Base-by-base conservation (phyloP, 2,888 invertebrate species). In the Opisthograptis luteolata region DNA sequence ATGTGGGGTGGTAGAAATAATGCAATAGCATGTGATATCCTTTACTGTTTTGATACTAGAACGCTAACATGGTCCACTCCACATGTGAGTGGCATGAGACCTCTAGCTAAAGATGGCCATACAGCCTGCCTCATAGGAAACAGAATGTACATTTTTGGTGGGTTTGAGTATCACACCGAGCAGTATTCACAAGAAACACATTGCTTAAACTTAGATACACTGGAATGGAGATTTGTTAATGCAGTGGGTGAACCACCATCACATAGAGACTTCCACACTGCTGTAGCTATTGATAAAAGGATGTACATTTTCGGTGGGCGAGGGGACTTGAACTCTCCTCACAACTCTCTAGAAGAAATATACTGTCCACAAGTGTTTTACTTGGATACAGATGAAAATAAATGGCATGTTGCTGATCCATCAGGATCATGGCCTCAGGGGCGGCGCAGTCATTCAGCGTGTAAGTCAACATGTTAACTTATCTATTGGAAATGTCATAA, bases 1-100 rank as follows among this genome's bases (percentile, higher is more conserved):
- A 93, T 98, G 68, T 98, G 97, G 97, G 98, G 98, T 37, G 98
- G 98, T 1, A 92, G 98, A 57, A 98, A 98, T 79, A 97, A 98
- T 79, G 93, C 81, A 17, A 93, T 93, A 19, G 94, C 96, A 3
- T 97, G 96, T 82, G 95, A 95, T 68, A 93, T 92, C 14, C 89
- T 98, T 0, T 97, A 94, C 71, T 94, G 95, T 69, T 98, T 96
- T 76, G 94, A 98, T 80, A 94, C 96, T 6, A 92, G 91, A 63
- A 93, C 90, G 44, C 84, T 93, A 22, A 91, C 91, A 67, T 96
- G 96, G 96, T 92, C 91, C 10, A 91, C 92, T 1, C 95, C 94
- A 6, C 58, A 78, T 30, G 94, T 94, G 0, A 85, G 88, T 1
- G 97, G 97, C 0, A 86, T 86, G 35, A 85, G 94, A 17, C 98